phyloP scores from a whole-genome alignment of 2,113 vertebrate genomes.

The Salvelinus alpinus region DNA sequence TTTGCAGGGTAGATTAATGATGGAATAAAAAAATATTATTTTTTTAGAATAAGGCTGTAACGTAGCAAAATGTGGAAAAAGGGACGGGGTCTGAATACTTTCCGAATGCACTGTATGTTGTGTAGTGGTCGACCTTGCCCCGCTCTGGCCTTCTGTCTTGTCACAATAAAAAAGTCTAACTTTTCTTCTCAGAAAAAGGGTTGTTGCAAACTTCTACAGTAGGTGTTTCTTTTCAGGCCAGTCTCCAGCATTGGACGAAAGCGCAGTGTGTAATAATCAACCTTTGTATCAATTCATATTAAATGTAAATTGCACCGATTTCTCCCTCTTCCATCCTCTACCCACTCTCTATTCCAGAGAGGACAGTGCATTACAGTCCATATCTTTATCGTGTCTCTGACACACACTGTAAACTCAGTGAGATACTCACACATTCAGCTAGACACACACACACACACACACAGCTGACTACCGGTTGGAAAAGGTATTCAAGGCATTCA shows the following conservation, averaged over 20 bases:
- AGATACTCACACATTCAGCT: too few species aligned
- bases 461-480: background rate
- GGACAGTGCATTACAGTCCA: background rate
- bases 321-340: background rate
- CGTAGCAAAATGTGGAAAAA: too few species aligned
- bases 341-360: background rate
- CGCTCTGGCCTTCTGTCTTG: background rate
- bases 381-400: background rate
- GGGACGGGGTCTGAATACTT: too few species aligned
- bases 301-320: background rate
- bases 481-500: background rate
- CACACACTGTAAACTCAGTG: background rate
- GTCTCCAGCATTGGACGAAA: background rate
- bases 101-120: background rate
- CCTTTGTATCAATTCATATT: background rate
- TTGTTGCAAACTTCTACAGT: background rate
- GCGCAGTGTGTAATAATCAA: background rate
- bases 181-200: background rate
- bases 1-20: too few species aligned
- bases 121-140: constrained; percentile 12
- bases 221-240: background rate
- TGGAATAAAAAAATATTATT: too few species aligned
- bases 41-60: too few species aligned
- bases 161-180: background rate
- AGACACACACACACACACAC: background rate